phyloP scores from a whole-genome alignment of 2,797 vertebrate genomes.

The Kryptolebias ocellatus region DNA sequence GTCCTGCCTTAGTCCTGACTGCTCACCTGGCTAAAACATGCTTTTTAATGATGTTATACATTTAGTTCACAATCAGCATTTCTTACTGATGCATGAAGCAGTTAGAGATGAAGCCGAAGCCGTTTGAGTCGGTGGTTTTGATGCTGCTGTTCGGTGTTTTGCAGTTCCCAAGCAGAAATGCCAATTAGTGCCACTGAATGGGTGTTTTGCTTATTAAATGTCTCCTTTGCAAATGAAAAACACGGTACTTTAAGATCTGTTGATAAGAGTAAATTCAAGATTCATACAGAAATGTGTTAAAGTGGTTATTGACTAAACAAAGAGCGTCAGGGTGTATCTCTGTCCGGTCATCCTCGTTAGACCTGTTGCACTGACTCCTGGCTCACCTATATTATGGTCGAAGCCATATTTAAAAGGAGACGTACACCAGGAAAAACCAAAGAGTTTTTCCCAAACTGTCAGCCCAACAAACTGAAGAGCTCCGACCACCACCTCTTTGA shows the following conservation, averaged over 20 bases:
- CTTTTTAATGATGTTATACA: background rate
- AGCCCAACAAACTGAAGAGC: background rate
- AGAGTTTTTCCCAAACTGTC: conserved; percentile 4
- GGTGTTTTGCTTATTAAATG: background rate
- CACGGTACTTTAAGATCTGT: background rate
- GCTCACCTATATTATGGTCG: background rate
- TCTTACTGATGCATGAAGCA: background rate
- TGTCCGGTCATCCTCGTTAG: background rate
- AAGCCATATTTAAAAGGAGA: background rate
- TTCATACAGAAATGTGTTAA: background rate
- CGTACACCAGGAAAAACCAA: background rate
- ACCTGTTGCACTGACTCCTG: background rate
- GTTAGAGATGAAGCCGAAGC: background rate
- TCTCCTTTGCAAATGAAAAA: background rate
- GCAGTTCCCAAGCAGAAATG: background rate
- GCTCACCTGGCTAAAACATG: background rate
- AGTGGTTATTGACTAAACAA: background rate
- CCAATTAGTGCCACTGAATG: background rate
- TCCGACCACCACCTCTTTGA: background rate
- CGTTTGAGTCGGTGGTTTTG: background rate
- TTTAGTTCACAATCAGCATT: no score
- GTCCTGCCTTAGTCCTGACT: background rate
- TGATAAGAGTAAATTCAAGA: background rate
- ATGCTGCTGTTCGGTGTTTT: no score
- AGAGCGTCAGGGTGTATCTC: background rate